These are phyloP conservation scores for Brachionus plicatilis DNA, from an alignment of 1,140 invertebrate species.

Conservation along the genomic window DNA sequence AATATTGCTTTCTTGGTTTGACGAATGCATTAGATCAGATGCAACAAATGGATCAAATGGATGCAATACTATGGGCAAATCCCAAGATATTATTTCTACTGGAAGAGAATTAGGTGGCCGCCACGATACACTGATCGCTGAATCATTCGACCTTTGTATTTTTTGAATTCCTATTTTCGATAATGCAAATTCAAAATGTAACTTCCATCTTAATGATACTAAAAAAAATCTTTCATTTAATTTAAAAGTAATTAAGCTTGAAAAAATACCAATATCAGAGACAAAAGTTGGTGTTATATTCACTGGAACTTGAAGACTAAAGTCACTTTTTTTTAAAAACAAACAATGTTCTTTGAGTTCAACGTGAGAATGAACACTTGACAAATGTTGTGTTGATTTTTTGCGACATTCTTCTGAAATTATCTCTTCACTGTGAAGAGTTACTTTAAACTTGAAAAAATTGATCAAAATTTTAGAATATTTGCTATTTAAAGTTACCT, in stretches of 20 bases:
- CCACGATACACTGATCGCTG: conserved; percentile 64
- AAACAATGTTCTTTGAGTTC: conserved; percentile 87
- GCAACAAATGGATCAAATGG: conserved; percentile 33
- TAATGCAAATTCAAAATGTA: conserved; percentile 96
- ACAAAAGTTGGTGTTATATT: conserved; percentile 86
- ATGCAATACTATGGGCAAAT: conserved; percentile 68
- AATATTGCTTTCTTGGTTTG: not conserved
- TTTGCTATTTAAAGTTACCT: conserved; percentile 60
- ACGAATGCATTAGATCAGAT: conserved; percentile 26
- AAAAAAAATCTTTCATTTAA: conserved; percentile 47
- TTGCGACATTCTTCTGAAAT: conserved; percentile 64
- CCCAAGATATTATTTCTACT: conserved; percentile 96
- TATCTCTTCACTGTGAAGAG: conserved; percentile 85
- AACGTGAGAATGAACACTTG: conserved; percentile 64
- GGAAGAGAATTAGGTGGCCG: conserved; percentile 74
- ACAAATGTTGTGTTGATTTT: conserved; percentile 53
- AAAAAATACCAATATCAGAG: conserved; percentile 67
- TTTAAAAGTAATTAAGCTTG: not conserved
- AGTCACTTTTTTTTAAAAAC: conserved; percentile 75
- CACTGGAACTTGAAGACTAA: conserved; percentile 84
- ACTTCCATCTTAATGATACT: conserved; percentile 79
- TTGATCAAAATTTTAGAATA: not conserved
- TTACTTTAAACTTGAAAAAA: conserved; percentile 63
- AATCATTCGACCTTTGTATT: conserved; percentile 43
- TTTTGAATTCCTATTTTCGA: conserved; percentile 46